Evolutionary conservation across 2,113 vertebrate genomes (phyloP).

Genomic region (Anas platyrhynchos): DNA sequence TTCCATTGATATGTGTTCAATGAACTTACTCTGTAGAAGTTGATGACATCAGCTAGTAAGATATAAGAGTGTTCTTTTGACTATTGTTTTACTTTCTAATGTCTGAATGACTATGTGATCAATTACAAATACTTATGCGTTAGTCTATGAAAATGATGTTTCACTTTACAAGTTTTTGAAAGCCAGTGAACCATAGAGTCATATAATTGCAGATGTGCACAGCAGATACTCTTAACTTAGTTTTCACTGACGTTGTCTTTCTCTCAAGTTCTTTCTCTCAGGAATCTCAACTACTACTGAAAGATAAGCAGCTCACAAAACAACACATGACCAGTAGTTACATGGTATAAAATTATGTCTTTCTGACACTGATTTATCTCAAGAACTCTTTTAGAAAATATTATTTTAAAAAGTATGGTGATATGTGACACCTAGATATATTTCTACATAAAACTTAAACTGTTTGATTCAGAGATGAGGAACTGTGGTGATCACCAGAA

Average conservation of each 20-base stretch:
- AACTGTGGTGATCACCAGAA: neutral
- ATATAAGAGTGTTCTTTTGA: neutral
- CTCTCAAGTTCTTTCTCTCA: neutral
- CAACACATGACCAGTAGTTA: neutral
- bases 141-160: neutral
- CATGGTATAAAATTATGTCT: neutral
- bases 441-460: neutral
- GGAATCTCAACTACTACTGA: neutral
- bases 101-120: neutral
- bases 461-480: neutral
- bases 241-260: neutral
- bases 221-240: neutral
- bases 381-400: neutral
- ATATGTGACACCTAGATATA: neutral
- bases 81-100: neutral
- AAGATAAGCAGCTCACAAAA: neutral
- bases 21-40: neutral
- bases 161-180: neutral
- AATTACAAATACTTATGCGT: neutral
- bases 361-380: neutral
- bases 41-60: neutral
- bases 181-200: neutral
- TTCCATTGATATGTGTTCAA: neutral
- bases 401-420: neutral
- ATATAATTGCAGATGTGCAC: neutral